A percentile compares a stretch with the other conserved stretches of the same genome.
These are phyloP conservation scores for Psammodynastes pulverulentus DNA, from an alignment of 2,113 vertebrate genomes.

Conservation along the genomic window DNA sequence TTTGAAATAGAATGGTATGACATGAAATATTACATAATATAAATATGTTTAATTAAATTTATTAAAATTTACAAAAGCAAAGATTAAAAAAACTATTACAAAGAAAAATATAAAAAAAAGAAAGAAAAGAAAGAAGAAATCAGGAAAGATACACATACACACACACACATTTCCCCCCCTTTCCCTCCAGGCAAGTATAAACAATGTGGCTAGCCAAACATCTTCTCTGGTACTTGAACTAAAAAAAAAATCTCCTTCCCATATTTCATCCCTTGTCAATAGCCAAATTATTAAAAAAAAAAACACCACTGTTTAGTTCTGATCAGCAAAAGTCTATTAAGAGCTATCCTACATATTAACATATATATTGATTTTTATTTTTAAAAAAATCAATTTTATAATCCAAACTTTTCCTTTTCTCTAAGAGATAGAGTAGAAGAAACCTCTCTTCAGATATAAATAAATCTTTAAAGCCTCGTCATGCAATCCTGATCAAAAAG, in stretches of 20 bases:
- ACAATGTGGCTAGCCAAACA: too few relatives aligned
- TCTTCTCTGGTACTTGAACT: too few relatives aligned
- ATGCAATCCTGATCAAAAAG: neutral
- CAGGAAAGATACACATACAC: too few relatives aligned
- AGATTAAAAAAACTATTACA: neutral
- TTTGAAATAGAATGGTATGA: neutral
- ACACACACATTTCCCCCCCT: too few relatives aligned
- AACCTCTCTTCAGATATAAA: neutral
- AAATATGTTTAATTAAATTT: neutral
- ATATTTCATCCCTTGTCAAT: neutral
- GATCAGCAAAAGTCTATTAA: neutral
- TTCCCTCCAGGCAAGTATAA: too few relatives aligned
- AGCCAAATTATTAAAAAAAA: neutral
- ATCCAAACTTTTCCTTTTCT: neutral
- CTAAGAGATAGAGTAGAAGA: neutral
- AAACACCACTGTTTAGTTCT: neutral
- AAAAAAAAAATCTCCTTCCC: too few relatives aligned
- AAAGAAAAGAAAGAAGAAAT: too few relatives aligned
- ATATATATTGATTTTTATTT: neutral
- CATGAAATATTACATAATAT: neutral
- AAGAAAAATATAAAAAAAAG: neutral
- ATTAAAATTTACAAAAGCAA: neutral
- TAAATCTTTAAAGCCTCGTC: neutral
- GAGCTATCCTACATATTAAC: neutral
- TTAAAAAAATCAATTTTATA: neutral